Evolutionary conservation across 2,888 invertebrate genomes (phyloP).

Genomic region (Idaea aversata): DNA sequence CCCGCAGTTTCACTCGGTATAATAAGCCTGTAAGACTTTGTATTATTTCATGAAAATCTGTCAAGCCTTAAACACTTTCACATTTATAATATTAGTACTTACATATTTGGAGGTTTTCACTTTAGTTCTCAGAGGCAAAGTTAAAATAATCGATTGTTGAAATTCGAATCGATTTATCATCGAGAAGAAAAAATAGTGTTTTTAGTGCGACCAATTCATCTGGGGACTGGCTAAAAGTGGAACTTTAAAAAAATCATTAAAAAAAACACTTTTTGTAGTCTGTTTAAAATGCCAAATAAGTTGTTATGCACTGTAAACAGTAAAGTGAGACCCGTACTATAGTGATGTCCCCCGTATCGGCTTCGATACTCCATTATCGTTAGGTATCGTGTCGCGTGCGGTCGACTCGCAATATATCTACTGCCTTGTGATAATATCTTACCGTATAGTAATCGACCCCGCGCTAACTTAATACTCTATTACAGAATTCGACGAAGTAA

Average conservation of each 20-base stretch:
- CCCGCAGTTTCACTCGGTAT: no score
- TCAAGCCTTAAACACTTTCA: no score
- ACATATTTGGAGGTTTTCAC: no score
- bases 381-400: conserved; percentile 3
- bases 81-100: no score
- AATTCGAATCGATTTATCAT: not conserved
- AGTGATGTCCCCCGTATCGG: conserved; percentile 3
- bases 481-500: not conserved
- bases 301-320: not conserved
- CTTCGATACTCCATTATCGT: conserved; percentile 6
- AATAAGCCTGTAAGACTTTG: no score
- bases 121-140: not conserved
- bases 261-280: not conserved
- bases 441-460: not conserved
- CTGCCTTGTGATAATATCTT: conserved; percentile 1
- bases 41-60: no score
- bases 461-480: not conserved
- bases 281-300: not conserved
- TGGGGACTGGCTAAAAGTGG: not conserved
- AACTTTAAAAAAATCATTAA: no score
- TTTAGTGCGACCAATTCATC: not conserved
- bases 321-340: not conserved
- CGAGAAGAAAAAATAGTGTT: not conserved
- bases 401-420: not conserved
- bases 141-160: not conserved